Base-by-base conservation (phyloP, 1,140 invertebrate genomes). In the Cryptotermes secundus region DNA sequence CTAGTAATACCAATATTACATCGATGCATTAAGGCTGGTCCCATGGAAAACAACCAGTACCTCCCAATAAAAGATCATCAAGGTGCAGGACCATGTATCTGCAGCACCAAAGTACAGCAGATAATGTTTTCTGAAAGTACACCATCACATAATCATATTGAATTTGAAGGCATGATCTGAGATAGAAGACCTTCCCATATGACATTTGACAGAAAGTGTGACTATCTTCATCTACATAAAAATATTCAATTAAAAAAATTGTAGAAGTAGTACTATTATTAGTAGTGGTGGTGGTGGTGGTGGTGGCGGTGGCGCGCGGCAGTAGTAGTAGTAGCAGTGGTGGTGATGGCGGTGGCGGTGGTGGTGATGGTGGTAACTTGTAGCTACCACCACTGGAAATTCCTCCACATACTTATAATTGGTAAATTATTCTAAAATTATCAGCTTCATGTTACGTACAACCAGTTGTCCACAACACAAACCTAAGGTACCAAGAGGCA, bases 171-270 rank as follows among this genome's bases (percentile, higher is more conserved):
- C 59, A 72, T 26, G n/a, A n/a, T 31, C 10, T 72, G 26, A 72
- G 59, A 72, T 72, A 72, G 31, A 7, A 72, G 59, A 72, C 59
- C 59, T 31, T 72, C 59, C 59, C 59, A 72, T 10, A 72, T 6
- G 26, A 72, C 6, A 72, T 26, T 72, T 16, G 6, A 72, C 59
- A 72, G 9, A 31, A 9, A 72, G 9, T n/a, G 26, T 31, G 6
- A 72, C n/a, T n/a, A 31, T 72, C 26, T 72, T 72, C 9, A 26
- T 31, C n/a, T 72, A 72, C n/a, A 72, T 26, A 9, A 72, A 26
- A 72, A 72, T n/a, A 72, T 72, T 72, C n/a, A 72, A 72, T 72
- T 31, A 72, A n/a, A 72, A 72, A 31, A n/a, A n/a, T n/a, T n/a
- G n/a, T n/a, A n/a, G n/a, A n/a, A n/a, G n/a, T n/a, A n/a, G n/a